Evolutionary conservation across 30 jellyfish, hydroid and myxozoan genomes (phyloP).

Genomic region (Hydractinia echinata): DNA sequence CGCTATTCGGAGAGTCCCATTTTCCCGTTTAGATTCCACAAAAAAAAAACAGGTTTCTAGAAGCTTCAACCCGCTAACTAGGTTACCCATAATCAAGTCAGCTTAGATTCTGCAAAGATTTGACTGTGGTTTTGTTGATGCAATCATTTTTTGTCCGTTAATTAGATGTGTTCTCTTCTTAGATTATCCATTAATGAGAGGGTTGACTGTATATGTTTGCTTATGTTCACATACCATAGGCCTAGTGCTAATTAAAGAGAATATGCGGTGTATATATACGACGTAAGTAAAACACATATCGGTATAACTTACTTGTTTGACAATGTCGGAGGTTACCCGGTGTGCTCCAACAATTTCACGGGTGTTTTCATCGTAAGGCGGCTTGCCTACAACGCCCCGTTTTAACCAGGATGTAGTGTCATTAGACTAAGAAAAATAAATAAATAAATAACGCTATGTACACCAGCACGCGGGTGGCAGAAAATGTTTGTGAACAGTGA

Average conservation of each 20-base stretch:
- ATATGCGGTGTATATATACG: not conserved
- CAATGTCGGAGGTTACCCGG: constrained; percentile 65
- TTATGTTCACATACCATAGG: not conserved
- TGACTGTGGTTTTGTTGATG: too few relatives aligned
- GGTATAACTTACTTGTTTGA: constrained; percentile 50
- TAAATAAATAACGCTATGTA: too few relatives aligned
- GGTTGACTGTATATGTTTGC: not conserved
- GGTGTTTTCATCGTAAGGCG: constrained; percentile 58
- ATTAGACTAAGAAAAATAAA: constrained; percentile 23
- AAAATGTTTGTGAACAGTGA: not conserved
- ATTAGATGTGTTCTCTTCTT: too few relatives aligned
- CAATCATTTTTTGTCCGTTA: too few relatives aligned
- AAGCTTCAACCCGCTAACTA: too few relatives aligned
- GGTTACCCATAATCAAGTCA: too few relatives aligned
- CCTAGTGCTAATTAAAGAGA: not conserved
- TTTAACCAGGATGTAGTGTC: constrained; percentile 55
- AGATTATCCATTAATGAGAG: not conserved
- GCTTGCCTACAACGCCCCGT: constrained; percentile 73
- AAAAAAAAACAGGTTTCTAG: too few relatives aligned
- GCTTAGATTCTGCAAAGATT: too few relatives aligned
- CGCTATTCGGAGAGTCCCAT: too few relatives aligned
- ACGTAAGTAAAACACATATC: not conserved
- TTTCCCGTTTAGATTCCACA: too few relatives aligned
- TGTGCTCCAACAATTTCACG: constrained; percentile 64
- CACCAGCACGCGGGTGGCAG: constrained; percentile 7